phyloP scores from a whole-genome alignment of 2,113 vertebrate genomes.

The Terrapene triunguis region DNA sequence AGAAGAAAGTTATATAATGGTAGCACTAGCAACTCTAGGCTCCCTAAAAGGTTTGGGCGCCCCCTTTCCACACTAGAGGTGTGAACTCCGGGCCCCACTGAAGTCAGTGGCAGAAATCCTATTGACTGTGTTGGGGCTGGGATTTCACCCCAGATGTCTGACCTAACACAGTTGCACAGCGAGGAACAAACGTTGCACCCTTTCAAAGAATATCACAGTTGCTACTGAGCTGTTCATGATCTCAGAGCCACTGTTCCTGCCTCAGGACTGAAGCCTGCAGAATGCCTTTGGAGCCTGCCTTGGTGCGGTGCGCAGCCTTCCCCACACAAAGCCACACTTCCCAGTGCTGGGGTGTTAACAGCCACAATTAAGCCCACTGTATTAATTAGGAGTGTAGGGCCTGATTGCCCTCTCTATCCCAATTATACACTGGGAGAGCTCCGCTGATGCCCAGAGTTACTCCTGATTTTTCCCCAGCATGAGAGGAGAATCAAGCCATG shows the following conservation, averaged over 20 bases:
- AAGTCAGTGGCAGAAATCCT: background rate
- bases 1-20: background rate
- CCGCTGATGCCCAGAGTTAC: background rate
- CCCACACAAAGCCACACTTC: background rate
- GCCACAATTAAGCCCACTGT: background rate
- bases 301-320: background rate
- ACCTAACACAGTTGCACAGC: background rate
- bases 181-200: background rate
- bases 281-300: background rate
- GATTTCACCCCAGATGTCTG: background rate
- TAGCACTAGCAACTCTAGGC: background rate
- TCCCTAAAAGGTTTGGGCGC: background rate
- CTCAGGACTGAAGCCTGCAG: background rate
- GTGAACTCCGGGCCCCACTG: background rate
- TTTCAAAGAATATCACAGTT: background rate
- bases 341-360: background rate
- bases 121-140: background rate
- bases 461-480: background rate
- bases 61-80: background rate
- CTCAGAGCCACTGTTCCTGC: background rate
- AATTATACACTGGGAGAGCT: background rate
- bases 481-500: background rate
- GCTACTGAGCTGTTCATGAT: background rate
- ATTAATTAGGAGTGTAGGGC: background rate
- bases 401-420: background rate